Evolutionary conservation across 1,140 invertebrate genomes (phyloP), one percentile per base, ranked within the genome.

Genomic region (Bombus sylvicola): DNA sequence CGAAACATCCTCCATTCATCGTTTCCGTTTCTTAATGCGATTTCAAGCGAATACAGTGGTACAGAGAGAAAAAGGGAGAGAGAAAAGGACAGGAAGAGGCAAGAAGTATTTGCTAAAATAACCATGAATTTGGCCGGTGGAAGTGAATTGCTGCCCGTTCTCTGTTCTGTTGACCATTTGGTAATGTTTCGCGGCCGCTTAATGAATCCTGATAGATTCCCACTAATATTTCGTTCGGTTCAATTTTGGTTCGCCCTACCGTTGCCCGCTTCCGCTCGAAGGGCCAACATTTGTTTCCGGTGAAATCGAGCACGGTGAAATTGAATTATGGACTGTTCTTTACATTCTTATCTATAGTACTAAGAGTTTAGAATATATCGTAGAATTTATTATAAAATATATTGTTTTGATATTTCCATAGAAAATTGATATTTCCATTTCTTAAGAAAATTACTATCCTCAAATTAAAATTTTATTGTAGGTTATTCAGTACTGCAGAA

Each of bases 151-250:
- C 74, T 69, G 37, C 53, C 37, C 25, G 73, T 77, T 57, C 43
- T 13, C 41, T 10, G 12, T 28, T 1, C 37, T 57, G 53, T 78
- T 78, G 81, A 83, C 62, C 62, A 78, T 83, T 78, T 68, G 34
- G 74, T 78, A 83, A 83, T 78, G 81, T 69, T 78, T 57, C 81
- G 64, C 81, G 43, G 81, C 43, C 12, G 62, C 47, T 77, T 68
- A 83, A 83, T 77, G 81, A 77, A 83, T 57, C 73, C 74, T 83
- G 81, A 83, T 83, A 83, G 81, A 83, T 83, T 83, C 66, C 62
- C 64, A 9, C 74, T 76, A 69, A 83, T 77, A 83, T 77, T 83
- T 83, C 81, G 43, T 78, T 69, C 74, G 64, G 62, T 77, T 53
- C 81, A 83, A 83, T 83, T 83, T 83, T 64, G 74, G 74, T 12